Conservation (phyloP, 2,113 vertebrate genomes). For the Sorex araneus region DNA sequence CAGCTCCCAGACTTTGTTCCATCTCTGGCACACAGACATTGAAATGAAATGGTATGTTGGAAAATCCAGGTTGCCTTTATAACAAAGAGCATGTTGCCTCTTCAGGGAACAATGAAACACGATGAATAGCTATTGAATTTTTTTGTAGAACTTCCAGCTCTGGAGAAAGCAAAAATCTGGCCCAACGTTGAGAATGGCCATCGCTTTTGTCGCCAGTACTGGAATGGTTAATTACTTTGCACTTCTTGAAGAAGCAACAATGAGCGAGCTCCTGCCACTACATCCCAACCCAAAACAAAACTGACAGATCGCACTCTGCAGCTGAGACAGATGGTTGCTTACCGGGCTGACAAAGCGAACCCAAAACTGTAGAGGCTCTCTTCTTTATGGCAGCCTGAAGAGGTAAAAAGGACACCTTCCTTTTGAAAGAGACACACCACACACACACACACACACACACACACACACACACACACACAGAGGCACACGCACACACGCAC, state of each 20-base stretch:
- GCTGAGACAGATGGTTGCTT: constrained; percentile 85
- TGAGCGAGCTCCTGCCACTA: constrained; percentile 73
- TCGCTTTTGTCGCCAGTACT: constrained; percentile 72
- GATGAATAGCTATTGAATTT: constrained; percentile 79
- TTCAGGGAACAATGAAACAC: constrained; percentile 74
- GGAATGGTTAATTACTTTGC: constrained; percentile 79
- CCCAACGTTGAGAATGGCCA: constrained; percentile 68
- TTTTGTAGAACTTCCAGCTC: constrained; percentile 77
- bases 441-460: background rate
- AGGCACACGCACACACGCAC: background rate
- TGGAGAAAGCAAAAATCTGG: constrained; percentile 77
- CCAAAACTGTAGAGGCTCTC: constrained; percentile 77
- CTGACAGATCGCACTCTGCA: constrained; percentile 76
- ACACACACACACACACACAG: background rate
- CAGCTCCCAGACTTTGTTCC: constrained; percentile 78
- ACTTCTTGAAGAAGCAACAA: constrained; percentile 71
- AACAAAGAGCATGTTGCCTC: constrained; percentile 76
- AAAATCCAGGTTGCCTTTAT: constrained; percentile 81
- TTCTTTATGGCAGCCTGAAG: constrained; percentile 61
- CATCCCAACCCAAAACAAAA: constrained; percentile 77
- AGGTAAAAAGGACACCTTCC: constrained; percentile 80
- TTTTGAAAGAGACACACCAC: constrained; percentile 34
- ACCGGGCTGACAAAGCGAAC: constrained; percentile 76
- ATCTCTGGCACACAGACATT: constrained; percentile 67
- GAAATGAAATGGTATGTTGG: constrained; percentile 72